Evolutionary conservation across 2,113 vertebrate genomes (phyloP), one percentile per base, ranked within the genome.

Genomic region (Bubo scandiacus): DNA sequence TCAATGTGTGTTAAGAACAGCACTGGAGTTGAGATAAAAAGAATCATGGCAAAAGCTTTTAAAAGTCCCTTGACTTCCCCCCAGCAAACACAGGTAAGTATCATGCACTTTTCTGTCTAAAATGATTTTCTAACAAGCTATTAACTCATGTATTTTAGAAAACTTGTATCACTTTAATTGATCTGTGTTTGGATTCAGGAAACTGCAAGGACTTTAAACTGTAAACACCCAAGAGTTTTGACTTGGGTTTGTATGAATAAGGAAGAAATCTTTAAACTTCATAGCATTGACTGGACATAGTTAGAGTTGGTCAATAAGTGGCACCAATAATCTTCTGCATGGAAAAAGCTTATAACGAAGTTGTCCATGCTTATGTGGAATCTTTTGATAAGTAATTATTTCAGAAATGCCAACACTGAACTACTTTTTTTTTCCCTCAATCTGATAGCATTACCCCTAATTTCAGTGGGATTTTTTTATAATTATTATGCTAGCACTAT

Each of bases 11-110:
- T 99, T 74, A 99, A 99, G 97, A 99, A 99, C 89, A 99, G 99
- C 97, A 99, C 99, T 4, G 99, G 99, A 20, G 97, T 99, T 12
- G 99, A 99, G 97, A 99, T 99, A 97, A 99, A 99, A 90, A 98
- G 99, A 81, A 98, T 99, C 96, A 99, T 99, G 99, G 98, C 99
- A 90, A 99, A 99, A 97, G 99, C 99, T 95, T 99, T 99, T 97
- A 99, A 99, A 98, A 99, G 99, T 92, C 99, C 99, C 1, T 97
- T 99, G 81, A 99, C 99, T 13, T 99, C 99, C 51, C 98, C 99
- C 67, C 99, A 99, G 77, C 99, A 99, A 96, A 98, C 98, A 15
- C 99, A 99, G 99, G 99, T 99, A 72, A 73, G 45, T 83, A 5
- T 68, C 26, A 30, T 29, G 22, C 34, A 15, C 32, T 77, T 52